These are phyloP conservation scores for Rhea pennata DNA, from an alignment of 2,113 vertebrate species.

Conservation along the genomic window DNA sequence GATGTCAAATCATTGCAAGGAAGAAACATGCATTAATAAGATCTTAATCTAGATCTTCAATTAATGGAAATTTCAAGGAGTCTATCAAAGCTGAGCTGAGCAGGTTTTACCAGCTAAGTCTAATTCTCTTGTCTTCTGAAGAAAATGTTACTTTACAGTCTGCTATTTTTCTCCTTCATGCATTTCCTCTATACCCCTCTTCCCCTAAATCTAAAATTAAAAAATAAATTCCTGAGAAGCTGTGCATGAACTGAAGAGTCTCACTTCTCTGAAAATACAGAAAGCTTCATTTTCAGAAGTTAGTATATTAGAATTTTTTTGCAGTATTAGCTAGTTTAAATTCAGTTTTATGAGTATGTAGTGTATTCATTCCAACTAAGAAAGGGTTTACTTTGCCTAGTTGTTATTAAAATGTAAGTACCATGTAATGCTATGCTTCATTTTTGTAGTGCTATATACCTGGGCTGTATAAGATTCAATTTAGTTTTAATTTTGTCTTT, in stretches of 20 bases:
- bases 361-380: neutral
- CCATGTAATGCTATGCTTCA: no score
- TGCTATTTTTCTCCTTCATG: neutral
- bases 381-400: neutral
- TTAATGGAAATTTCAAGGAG: neutral
- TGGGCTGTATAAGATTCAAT: neutral
- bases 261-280: neutral
- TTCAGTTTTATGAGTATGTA: neutral
- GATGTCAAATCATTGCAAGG: neutral
- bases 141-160: neutral
- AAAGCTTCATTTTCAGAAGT: conserved; percentile 8
- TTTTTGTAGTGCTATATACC: neutral
- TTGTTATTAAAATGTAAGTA: neutral
- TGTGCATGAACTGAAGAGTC: neutral
- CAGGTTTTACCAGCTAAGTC: neutral
- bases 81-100: neutral
- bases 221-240: neutral
- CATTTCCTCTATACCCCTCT: neutral
- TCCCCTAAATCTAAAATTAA: neutral
- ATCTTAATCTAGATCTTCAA: neutral
- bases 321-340: neutral
- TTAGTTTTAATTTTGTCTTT: neutral
- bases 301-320: neutral
- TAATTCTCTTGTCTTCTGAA: neutral
- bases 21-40: neutral